These are phyloP conservation scores for Buphagus erythrorhynchus DNA, from an alignment of 2,797 vertebrate genomes.

Conservation along the genomic window DNA sequence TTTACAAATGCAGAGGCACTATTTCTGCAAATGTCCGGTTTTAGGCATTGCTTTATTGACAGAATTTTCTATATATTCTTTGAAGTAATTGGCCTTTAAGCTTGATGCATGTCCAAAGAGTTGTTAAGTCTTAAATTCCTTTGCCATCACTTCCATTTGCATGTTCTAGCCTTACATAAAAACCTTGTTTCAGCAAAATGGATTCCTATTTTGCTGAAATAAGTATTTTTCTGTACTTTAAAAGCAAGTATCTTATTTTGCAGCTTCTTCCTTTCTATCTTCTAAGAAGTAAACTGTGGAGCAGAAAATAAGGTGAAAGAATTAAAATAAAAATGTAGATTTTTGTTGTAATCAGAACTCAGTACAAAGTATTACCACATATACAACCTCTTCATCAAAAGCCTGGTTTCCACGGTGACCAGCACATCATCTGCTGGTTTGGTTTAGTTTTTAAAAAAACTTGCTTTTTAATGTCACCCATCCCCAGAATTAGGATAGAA, in stretches of 20 bases:
- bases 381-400: not conserved
- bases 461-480: not conserved
- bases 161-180: not conserved
- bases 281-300: not conserved
- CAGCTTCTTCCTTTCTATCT: not conserved
- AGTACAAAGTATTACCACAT: not conserved
- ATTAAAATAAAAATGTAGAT: not conserved
- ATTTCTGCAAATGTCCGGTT: not conserved
- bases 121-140: not conserved
- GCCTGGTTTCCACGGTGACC: constrained; percentile 10
- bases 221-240: not conserved
- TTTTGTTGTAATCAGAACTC: not conserved
- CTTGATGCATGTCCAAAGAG: not conserved
- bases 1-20: not conserved
- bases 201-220: not conserved
- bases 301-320: not conserved
- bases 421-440: not conserved
- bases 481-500: not conserved
- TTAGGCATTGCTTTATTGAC: not conserved
- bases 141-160: not conserved
- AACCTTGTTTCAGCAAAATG: not conserved
- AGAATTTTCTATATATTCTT: not conserved
- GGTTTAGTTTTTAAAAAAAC: not conserved
- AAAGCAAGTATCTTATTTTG: not conserved
- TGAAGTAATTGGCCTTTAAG: not conserved